Evolutionary conservation across 2,113 vertebrate genomes (phyloP).

Genomic region (Cariama cristata): DNA sequence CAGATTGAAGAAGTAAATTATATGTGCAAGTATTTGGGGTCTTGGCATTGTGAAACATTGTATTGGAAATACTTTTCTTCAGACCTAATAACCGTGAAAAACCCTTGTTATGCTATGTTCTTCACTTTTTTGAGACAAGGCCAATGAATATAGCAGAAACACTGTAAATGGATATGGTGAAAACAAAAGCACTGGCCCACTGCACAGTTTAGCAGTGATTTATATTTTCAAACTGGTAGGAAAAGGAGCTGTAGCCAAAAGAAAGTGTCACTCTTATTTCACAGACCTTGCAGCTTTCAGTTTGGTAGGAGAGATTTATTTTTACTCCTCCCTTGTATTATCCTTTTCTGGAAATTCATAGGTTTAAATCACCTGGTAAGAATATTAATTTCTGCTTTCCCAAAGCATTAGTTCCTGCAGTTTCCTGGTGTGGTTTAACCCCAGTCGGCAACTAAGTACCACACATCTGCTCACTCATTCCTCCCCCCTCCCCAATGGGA

Average conservation of each 20-base stretch:
- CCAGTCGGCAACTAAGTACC: no score
- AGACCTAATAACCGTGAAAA: neutral
- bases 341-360: neutral
- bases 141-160: neutral
- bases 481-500: no score
- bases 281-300: neutral
- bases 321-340: neutral
- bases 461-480: no score
- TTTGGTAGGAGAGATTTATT: neutral
- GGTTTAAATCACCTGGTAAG: neutral
- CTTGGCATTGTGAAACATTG: neutral
- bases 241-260: neutral
- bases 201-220: neutral
- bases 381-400: neutral
- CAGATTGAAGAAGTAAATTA: neutral
- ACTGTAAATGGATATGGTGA: neutral
- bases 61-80: neutral
- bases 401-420: neutral
- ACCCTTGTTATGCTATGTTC: accelerated
- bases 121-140: neutral
- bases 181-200: neutral
- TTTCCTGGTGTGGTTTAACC: no score
- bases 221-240: neutral
- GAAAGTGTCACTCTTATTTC: neutral
- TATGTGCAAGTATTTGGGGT: neutral